These are phyloP conservation scores for Myotis brandtii DNA, from an alignment of 2,113 vertebrate species.

Conservation along the genomic window DNA sequence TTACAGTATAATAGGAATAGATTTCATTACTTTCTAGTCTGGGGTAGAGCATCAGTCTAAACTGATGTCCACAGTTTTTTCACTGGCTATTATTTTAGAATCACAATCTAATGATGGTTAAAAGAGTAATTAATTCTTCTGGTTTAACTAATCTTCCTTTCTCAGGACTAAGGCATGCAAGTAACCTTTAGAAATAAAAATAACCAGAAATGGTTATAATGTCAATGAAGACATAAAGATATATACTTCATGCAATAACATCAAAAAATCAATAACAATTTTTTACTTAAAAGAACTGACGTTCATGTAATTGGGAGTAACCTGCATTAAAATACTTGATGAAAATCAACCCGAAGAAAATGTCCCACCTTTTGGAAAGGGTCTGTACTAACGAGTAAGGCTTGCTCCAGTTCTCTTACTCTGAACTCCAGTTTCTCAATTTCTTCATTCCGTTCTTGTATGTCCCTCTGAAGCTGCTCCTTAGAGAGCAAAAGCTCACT, in stretches of 20 bases:
- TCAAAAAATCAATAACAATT: neutral
- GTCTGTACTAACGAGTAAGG: constrained; percentile 91
- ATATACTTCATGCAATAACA: neutral
- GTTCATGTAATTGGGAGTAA: neutral
- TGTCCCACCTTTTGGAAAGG: constrained; percentile 90
- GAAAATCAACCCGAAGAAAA: neutral
- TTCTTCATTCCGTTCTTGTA: constrained; percentile 94
- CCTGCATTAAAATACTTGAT: neutral
- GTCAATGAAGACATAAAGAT: neutral
- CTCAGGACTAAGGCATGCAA: neutral
- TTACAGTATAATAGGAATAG: neutral
- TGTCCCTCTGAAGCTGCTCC: constrained; percentile 95
- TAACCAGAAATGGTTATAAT: neutral
- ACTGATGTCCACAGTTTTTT: neutral
- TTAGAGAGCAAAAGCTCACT: constrained; percentile 95
- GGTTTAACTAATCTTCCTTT: constrained; percentile 12
- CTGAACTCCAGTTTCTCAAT: constrained; percentile 95
- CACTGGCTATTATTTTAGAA: constrained; percentile 6
- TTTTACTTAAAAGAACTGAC: constrained; percentile 9
- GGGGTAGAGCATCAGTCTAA: neutral
- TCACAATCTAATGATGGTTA: neutral
- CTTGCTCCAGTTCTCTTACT: constrained; percentile 95
- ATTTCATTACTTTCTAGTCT: constrained; percentile 17
- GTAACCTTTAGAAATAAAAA: neutral
- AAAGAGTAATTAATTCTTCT: constrained; percentile 21